Evolutionary conservation across 2,888 invertebrate species (phyloP).

Genomic region (Caenorhabditis panamensis): DNA sequence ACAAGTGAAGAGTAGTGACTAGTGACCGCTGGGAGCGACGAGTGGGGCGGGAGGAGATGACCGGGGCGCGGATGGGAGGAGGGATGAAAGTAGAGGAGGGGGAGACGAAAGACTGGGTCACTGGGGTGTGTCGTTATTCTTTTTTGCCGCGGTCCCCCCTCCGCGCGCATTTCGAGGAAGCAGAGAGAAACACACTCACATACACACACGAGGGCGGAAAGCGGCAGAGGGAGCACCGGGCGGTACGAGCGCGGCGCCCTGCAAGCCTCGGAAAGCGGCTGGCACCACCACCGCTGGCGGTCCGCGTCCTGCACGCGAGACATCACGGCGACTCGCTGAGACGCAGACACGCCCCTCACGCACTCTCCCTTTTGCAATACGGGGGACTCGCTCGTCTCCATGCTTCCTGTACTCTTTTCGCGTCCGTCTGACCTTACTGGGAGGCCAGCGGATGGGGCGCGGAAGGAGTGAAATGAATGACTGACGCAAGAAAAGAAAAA

Average conservation of each 20-base stretch:
- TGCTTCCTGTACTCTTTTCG: slow-evolving; percentile 17
- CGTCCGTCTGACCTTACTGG: slow-evolving; percentile 24
- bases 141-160: slow-evolving; percentile 36
- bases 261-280: slow-evolving; percentile 53
- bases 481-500: slow-evolving; percentile 2
- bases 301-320: slow-evolving; percentile 23
- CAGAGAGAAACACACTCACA: slow-evolving; percentile 22
- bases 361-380: slow-evolving; percentile 24
- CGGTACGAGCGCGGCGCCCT: slow-evolving; percentile 59
- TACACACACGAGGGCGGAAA: slow-evolving; percentile 30
- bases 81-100: slow-evolving; percentile 37
- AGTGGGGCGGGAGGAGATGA: slow-evolving; percentile 42
- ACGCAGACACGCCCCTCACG: slow-evolving; percentile 26
- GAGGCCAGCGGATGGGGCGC: slow-evolving; percentile 23
- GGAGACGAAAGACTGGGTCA: slow-evolving; percentile 41
- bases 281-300: slow-evolving; percentile 60
- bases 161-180: slow-evolving; percentile 21
- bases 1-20: slow-evolving; percentile 11
- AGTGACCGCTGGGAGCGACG: slow-evolving; percentile 45
- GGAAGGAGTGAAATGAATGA: slow-evolving; percentile 22
- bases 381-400: slow-evolving; percentile 26
- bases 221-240: slow-evolving; percentile 42
- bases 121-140: slow-evolving; percentile 52
- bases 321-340: slow-evolving; percentile 19
- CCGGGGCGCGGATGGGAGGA: slow-evolving; percentile 38